Evolutionary conservation across 2,888 invertebrate genomes (phyloP), one percentile per base, ranked within the genome.

Genomic region (Dynastes grantii): DNA sequence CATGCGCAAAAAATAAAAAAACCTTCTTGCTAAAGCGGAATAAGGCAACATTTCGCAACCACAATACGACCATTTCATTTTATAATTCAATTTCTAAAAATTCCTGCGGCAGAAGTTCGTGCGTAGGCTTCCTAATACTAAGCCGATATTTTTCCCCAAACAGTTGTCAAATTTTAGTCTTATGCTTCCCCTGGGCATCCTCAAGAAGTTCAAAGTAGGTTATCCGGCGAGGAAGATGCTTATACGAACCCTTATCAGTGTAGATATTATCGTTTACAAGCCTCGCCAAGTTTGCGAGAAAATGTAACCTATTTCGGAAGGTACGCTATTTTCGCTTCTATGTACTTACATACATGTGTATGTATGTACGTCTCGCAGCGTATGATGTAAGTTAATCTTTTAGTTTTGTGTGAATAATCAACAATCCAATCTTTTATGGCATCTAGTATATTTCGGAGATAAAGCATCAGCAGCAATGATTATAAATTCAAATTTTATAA

Each of bases 161-260:
- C 68, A 68, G 68, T 68, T 51, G 68, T 68, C 68, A 68, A 68
- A 68, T 68, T 68, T 68, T 68, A 68, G 51, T 2, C 68, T 68
- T 68, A 68, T 51, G 51, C 27, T 68, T 51, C 68, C 65, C 51
- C 13, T 13, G 68, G 68, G 68, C 51, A 29, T 51, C 68, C 68
- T 68, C 68, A 51, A 68, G 68, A 68, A 68, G 68, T 68, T 68
- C 68, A 51, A 51, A 51, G 51, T 29, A 68, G 68, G 68, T 51
- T 68, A 68, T 49, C 68, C 32, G 49, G 40, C 49, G 29, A 68
- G 68, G 68, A 68, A 51, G 27, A 51, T 51, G 68, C 68, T 68
- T 68, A 68, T 45, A 8, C 51, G 13, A 40, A 68, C 68, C 68
- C 68, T 68, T 68, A 68, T 68, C 68, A 68, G 45, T 8, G 65